Evolutionary conservation across 2,797 vertebrate genomes (phyloP).

Genomic region (Callimico goeldii): DNA sequence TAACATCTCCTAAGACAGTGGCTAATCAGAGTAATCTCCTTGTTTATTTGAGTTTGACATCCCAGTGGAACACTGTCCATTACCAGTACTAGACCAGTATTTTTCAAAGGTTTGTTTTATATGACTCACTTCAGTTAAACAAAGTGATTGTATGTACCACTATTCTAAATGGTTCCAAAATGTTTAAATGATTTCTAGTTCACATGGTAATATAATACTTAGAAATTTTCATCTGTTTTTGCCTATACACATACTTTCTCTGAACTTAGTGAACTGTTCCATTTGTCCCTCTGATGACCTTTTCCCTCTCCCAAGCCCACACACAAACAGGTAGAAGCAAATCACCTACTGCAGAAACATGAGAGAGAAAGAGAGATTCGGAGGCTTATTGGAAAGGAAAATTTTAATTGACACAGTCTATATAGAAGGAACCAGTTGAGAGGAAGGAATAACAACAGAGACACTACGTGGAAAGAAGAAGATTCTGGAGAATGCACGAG

Average conservation of each 20-base stretch:
- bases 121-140: not conserved
- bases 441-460: not conserved
- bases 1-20: not conserved
- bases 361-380: not conserved
- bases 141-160: not conserved
- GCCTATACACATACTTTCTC: not conserved
- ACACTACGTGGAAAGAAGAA: not conserved
- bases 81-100: not conserved
- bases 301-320: not conserved
- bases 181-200: not conserved
- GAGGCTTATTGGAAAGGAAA: not conserved
- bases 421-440: not conserved
- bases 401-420: not conserved
- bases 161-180: not conserved
- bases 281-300: not conserved
- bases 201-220: not conserved
- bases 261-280: not conserved
- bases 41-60: constrained; percentile 5
- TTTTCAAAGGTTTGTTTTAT: not conserved
- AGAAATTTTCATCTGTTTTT: not conserved
- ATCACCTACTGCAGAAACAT: not conserved
- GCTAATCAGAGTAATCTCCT: not conserved
- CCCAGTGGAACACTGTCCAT: not conserved
- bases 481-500: not conserved
- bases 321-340: not conserved